These are phyloP conservation scores for Podilymbus podiceps DNA, from an alignment of 2,113 vertebrate species.

Conservation along the genomic window DNA sequence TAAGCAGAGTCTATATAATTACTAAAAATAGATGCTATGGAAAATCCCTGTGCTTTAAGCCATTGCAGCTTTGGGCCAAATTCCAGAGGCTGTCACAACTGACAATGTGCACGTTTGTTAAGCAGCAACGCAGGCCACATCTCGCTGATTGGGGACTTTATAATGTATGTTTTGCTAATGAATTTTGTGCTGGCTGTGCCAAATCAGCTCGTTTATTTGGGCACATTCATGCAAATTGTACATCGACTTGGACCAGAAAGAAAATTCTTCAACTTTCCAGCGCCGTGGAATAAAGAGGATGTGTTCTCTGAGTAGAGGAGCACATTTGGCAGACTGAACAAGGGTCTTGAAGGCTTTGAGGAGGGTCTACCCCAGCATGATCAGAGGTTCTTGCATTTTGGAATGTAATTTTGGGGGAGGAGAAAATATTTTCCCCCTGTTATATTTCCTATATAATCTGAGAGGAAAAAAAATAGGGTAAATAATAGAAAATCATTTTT, in stretches of 20 bases:
- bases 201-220: constrained; percentile 51
- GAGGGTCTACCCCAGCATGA: background rate
- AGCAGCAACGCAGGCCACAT: constrained; percentile 11
- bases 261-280: constrained; percentile 9
- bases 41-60: constrained; percentile 34
- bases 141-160: background rate
- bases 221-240: background rate
- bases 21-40: constrained; percentile 56
- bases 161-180: constrained; percentile 38
- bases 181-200: constrained; percentile 8
- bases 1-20: constrained; percentile 19
- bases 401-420: background rate
- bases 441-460: background rate
- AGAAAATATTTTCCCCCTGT: background rate
- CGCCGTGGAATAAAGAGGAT: background rate
- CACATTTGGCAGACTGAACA: background rate
- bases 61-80: constrained; percentile 30
- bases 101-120: constrained; percentile 47
- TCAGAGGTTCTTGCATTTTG: background rate
- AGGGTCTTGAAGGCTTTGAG: background rate
- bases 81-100: constrained; percentile 45
- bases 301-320: background rate
- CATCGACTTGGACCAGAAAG: background rate
- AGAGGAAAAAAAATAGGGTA: accelerated
- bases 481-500: background rate